These are phyloP conservation scores for Apeira syringaria DNA, from an alignment of 2,888 invertebrate species.

Conservation along the genomic window DNA sequence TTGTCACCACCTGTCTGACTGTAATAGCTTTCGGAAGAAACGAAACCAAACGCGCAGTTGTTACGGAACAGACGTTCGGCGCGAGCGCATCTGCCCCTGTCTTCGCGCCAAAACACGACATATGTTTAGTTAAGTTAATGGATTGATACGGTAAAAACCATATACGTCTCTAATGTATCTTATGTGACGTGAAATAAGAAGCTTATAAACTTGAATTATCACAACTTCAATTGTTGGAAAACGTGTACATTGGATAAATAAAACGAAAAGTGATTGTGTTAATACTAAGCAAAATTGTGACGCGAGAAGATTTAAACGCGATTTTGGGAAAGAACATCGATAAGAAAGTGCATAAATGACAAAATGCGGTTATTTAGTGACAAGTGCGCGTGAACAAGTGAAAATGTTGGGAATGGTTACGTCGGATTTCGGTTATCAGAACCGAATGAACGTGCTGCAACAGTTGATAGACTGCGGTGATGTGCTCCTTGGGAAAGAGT, in stretches of 20 bases:
- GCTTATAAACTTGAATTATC: too few species aligned
- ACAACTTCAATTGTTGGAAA: too few species aligned
- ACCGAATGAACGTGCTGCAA: conserved; percentile 65
- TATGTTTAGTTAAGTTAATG: conserved; percentile 30
- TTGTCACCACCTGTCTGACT: conserved; percentile 76
- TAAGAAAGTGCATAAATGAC: conserved; percentile 2
- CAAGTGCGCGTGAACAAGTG: conserved; percentile 30
- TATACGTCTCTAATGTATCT: too few species aligned
- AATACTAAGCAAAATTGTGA: too few species aligned
- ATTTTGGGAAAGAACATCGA: not conserved
- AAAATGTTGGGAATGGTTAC: conserved; percentile 72
- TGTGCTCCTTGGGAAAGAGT: conserved; percentile 59
- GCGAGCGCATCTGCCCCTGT: conserved; percentile 68
- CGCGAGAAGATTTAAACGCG: too few species aligned
- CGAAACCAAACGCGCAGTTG: conserved; percentile 51
- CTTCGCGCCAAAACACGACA: conserved; percentile 65
- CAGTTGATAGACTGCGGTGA: conserved; percentile 76
- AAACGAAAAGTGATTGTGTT: too few species aligned
- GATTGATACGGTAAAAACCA: not conserved
- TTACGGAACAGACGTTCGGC: conserved; percentile 53
- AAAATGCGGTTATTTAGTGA: conserved; percentile 16
- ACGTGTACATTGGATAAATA: too few species aligned
- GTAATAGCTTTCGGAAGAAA: conserved; percentile 76
- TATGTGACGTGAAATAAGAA: too few species aligned
- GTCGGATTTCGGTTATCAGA: conserved; percentile 71